A percentile compares a stretch with the other conserved stretches of the same genome.
Evolutionary conservation across 2,797 vertebrate genomes (phyloP).

Genomic region (Characodon lateralis): DNA sequence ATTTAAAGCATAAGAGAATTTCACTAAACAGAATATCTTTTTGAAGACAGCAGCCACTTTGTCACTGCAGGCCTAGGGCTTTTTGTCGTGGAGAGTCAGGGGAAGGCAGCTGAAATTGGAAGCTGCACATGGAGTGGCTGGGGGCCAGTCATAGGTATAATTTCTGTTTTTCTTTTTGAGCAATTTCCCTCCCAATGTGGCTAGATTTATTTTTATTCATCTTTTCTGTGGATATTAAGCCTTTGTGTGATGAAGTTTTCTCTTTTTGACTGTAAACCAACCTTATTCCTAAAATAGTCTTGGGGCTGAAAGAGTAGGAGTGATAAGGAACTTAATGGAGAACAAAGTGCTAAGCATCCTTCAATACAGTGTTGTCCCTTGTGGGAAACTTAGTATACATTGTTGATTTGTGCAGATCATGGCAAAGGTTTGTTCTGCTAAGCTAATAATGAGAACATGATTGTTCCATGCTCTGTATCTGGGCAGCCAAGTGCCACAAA

Average conservation of each 20-base stretch:
- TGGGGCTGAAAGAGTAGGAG: constrained; percentile 7
- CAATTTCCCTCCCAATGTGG: neutral
- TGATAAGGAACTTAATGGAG: constrained; percentile 27
- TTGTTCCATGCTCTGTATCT: neutral
- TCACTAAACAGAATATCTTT: constrained; percentile 38
- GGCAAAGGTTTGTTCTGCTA: constrained; percentile 39
- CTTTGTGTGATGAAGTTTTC: neutral
- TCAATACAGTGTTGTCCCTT: constrained; percentile 44
- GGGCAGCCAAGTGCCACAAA: constrained; percentile 27
- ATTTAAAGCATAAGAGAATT: constrained; percentile 18
- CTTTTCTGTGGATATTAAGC: neutral
- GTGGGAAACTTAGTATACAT: constrained; percentile 35
- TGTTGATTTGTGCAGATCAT: constrained; percentile 45
- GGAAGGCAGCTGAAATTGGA: constrained; percentile 15
- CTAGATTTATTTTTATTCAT: constrained; percentile 6
- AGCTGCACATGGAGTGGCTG: constrained; percentile 9
- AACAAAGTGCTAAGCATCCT: constrained; percentile 24
- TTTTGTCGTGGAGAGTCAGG: constrained; percentile 6
- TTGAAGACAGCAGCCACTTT: constrained; percentile 40
- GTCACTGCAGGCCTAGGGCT: constrained; percentile 47
- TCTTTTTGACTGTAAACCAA: constrained; percentile 6
- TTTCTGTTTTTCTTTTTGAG: constrained; percentile 1
- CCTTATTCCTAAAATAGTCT: neutral
- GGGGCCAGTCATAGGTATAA: neutral
- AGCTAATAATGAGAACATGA: constrained; percentile 47